Evolutionary conservation across 2,888 invertebrate genomes (phyloP).

Genomic region (Drosophila mulleri): DNA sequence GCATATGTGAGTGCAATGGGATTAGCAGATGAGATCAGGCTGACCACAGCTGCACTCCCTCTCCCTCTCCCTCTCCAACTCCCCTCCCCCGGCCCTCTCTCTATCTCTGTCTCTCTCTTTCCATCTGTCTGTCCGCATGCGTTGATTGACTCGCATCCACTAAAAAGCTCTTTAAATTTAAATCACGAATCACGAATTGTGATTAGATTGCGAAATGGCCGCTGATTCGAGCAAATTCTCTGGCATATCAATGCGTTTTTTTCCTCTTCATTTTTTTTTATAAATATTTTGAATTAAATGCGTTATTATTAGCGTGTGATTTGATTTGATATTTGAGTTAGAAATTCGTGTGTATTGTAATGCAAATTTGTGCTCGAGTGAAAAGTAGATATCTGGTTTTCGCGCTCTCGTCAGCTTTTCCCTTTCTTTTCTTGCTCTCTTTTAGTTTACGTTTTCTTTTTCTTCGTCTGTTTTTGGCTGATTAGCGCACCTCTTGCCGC

Average conservation of each 20-base stretch:
- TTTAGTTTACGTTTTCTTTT: not conserved
- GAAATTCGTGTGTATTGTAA: not conserved
- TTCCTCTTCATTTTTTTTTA: not conserved
- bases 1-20: conserved; percentile 50
- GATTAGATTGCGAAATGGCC: not conserved
- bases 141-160: conserved; percentile 23
- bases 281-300: not conserved
- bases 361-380: conserved; percentile 1
- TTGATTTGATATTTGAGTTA: not conserved
- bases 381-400: conserved; percentile 17
- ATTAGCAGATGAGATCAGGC: conserved; percentile 46
- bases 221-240: not conserved
- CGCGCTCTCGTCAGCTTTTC: conserved; percentile 20
- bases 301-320: not conserved
- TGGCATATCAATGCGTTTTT: not conserved
- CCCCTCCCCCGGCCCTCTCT: no score
- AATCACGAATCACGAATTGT: conserved; percentile 3
- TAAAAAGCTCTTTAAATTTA: not conserved
- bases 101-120: no score
- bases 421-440: not conserved
- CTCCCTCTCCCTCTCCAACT: no score
- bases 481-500: conserved; percentile 29
- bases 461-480: conserved; percentile 3
- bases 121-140: not conserved
- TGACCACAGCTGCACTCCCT: conserved; percentile 12